These are phyloP conservation scores for Meriones psammophilus DNA, from an alignment of 2,797 vertebrate genomes.

Conservation along the genomic window DNA sequence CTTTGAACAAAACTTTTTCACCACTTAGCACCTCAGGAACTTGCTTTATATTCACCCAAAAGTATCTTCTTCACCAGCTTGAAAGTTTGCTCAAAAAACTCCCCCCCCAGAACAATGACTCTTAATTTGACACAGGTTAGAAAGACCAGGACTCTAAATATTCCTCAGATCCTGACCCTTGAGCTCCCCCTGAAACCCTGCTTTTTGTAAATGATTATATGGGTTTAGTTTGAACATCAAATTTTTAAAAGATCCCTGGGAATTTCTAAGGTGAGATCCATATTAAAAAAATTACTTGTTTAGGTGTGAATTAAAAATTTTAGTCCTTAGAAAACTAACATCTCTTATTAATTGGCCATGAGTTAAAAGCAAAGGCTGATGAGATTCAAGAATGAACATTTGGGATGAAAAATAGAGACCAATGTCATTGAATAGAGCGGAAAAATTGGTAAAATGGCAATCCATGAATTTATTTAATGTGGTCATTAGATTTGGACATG, in stretches of 20 bases:
- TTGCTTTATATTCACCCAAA: slow-evolving; percentile 24
- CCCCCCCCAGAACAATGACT: background rate
- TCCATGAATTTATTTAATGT: background rate
- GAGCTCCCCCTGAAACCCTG: background rate
- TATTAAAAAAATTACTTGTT: slow-evolving; percentile 1
- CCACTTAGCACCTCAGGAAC: slow-evolving; percentile 30
- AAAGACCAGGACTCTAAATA: slow-evolving; percentile 49
- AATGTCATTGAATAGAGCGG: background rate
- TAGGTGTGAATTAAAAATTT: slow-evolving; percentile 60
- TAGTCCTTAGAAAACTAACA: slow-evolving; percentile 57
- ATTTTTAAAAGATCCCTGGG: slow-evolving; percentile 31
- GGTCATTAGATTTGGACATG: background rate
- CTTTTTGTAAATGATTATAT: slow-evolving; percentile 37
- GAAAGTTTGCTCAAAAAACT: slow-evolving; percentile 63
- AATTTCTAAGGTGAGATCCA: slow-evolving; percentile 34
- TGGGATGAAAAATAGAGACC: background rate
- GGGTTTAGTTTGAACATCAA: background rate
- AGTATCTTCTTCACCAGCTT: slow-evolving; percentile 32
- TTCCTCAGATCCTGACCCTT: background rate
- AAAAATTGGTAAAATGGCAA: slow-evolving; percentile 9
- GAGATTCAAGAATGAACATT: slow-evolving; percentile 19
- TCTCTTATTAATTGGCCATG: slow-evolving; percentile 24
- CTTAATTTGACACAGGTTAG: background rate
- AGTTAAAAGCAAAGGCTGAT: slow-evolving; percentile 34
- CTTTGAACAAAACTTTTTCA: slow-evolving; percentile 27